Evolutionary conservation across 53 echinoderm and acorn worm genomes (phyloP).

Genomic region (Arbacia lixula): DNA sequence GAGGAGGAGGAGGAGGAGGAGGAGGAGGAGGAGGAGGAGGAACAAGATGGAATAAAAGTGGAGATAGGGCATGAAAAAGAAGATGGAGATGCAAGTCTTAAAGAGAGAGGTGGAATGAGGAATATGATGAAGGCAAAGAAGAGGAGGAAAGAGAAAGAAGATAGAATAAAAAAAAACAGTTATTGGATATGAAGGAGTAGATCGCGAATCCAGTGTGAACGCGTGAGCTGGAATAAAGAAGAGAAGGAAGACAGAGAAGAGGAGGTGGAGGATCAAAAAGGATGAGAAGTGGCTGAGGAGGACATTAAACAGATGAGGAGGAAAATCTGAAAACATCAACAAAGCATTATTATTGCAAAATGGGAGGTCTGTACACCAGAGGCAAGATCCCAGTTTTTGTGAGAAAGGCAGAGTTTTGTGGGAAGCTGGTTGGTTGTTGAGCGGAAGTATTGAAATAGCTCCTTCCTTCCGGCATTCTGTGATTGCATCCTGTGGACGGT

Average conservation of each 20-base stretch:
- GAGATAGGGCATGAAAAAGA: too few species aligned
- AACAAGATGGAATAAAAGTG: too few species aligned
- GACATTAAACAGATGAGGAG: too few species aligned
- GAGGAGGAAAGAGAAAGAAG: neutral
- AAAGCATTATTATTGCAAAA: too few species aligned
- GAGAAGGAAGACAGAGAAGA: neutral
- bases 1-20: neutral
- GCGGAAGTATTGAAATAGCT: neutral
- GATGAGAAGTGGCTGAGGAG: neutral
- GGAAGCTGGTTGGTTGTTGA: neutral
- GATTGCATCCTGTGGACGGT: neutral
- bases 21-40: neutral
- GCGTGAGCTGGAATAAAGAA: too few species aligned
- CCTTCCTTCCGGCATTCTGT: conserved; percentile 8
- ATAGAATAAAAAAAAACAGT: neutral
- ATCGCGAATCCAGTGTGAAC: too few species aligned
- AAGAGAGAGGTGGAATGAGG: neutral
- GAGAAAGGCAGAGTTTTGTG: neutral
- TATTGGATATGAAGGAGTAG: neutral
- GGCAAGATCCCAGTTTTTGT: too few species aligned
- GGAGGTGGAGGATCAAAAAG: neutral
- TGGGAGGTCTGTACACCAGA: too few species aligned
- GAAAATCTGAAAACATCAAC: too few species aligned
- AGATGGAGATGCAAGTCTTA: too few species aligned
- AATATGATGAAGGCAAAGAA: neutral